Base-by-base conservation (phyloP, 2,113 vertebrate genomes). In the Vidua chalybeata region DNA sequence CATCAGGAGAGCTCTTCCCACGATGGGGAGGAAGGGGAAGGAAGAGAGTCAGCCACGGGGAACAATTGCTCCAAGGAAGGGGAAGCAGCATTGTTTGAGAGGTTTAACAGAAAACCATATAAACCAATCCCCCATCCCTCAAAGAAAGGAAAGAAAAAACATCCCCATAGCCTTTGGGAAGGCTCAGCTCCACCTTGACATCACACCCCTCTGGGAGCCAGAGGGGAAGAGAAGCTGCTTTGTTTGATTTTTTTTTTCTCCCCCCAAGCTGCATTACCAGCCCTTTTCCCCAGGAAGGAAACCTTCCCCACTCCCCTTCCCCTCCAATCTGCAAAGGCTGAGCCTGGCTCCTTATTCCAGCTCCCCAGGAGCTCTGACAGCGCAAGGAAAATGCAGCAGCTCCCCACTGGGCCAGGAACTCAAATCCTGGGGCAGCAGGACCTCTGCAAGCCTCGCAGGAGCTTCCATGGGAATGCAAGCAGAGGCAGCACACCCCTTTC, bases 271-370 rank as follows among this genome's bases (percentile, higher is more conserved):
- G 51, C 17, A 23, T 31, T 59, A 45, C 18, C 68, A 83, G 37
- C 63, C 67, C 72, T 94, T 30, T 94, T 96, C 93, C 93, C 93
- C 90, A 92, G 95, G 92, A 94, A 96, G 94, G 92, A 96, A 96
- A 7, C 62, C 31, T 94, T 90, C 79, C 79, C 30, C 1, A 0
- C 46, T 64, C 75, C 73, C 75, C 64, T 88, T 95, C 82, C 90
- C 85, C 64, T 88, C 19, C 10, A 55, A 20, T 21, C 37, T 2
- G 1, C 66, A 71, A 18, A 56, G 58, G 13, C 54, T 69, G 54
- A 81, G 15, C 64, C 55, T 23, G 37, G 24, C 58, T 72, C 35
- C 54, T 82, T 1, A 31, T 54, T 21, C 35, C 64, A 73, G 28
- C 5, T 28, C 67, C 66, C 62, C 31, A 22, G 41, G 45, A 93